Evolutionary conservation across 1,140 invertebrate species (phyloP), one percentile per base, ranked within the genome.

Genomic region (Sarcophaga bullata): DNA sequence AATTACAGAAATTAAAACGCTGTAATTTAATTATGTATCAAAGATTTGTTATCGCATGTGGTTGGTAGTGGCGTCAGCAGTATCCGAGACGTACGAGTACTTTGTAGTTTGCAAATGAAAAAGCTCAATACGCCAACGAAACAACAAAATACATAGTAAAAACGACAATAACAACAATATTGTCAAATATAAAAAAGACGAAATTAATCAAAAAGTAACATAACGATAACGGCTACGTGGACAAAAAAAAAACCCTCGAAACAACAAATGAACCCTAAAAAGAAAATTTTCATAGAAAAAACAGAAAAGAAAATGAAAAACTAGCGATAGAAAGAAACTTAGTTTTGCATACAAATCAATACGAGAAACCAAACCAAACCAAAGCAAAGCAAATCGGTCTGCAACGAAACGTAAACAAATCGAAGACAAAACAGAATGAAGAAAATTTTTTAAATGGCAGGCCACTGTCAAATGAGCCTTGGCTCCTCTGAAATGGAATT

Each of bases 11-110:
- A 89, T 89, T 89, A 88, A 89, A 89, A 89, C 88, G 87, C 88
- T 89, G 88, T 89, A 89, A 89, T 89, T 89, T 89, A 89, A 89
- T 89, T 89, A 89, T 89, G 88, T 89, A 89, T 89, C 88, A 87
- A 85, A 86, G 88, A 88, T 89, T 89, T 86, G 86, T 89, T 89
- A 89, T 89, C 88, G 82, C 80, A 76, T 50, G 75, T 78, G 76
- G 73, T 76, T 78, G 76, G 73, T 76, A 37, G 25, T 37, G 68
- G 50, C 72, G 50, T 52, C 58, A 68, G 62, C 62, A 68, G 62
- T 68, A 68, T 19, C 17, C 25, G 25, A 37, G 25, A 37, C 25
- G 25, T 37, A 37, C 25, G 25, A 1, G 62, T 25, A 68, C 62
- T 68, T 68, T 68, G 62, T 25, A 68, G 48, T 78, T 78, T 78